Percentiles rank a stretch among this genome's conserved stretches.
Conservation (phyloP, 2,113 vertebrate species). For the Diadophis punctatus region DNA sequence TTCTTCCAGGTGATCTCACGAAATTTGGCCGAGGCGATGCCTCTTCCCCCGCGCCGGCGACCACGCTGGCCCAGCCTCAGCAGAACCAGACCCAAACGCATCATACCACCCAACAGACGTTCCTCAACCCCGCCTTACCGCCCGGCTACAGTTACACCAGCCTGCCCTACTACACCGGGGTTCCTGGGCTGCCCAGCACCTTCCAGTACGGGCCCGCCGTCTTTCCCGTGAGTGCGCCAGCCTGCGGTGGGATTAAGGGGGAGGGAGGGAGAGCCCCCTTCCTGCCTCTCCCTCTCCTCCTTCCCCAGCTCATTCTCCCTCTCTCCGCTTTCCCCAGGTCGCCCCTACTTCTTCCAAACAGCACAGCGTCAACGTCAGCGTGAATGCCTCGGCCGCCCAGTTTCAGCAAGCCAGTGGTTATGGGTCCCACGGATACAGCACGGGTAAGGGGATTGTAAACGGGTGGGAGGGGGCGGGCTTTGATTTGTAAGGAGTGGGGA, state of each 20-base stretch:
- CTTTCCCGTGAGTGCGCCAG: slow-evolving; percentile 89
- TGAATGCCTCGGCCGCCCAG: slow-evolving; percentile 89
- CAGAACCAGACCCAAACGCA: slow-evolving; percentile 95
- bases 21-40: slow-evolving; percentile 94
- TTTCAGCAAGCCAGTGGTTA: slow-evolving; percentile 97
- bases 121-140: slow-evolving; percentile 93
- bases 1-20: slow-evolving; percentile 81
- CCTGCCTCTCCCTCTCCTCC: neutral
- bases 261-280: fast-evolving
- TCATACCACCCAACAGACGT: slow-evolving; percentile 94
- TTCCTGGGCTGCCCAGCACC: slow-evolving; percentile 94
- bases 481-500: neutral
- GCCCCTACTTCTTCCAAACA: slow-evolving; percentile 98
- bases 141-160: slow-evolving; percentile 99
- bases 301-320: slow-evolving; percentile 8
- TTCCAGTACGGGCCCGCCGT: slow-evolving; percentile 97
- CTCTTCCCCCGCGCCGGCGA: slow-evolving; percentile 90
- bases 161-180: slow-evolving; percentile 96
- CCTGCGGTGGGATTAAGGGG: neutral
- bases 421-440: slow-evolving; percentile 92
- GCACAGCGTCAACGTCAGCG: slow-evolving; percentile 96
- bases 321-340: slow-evolving; percentile 71
- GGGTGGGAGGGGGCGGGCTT: neutral
- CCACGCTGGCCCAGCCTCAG: slow-evolving; percentile 91
- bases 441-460: slow-evolving; percentile 72